These are phyloP conservation scores for Charina bottae DNA, from an alignment of 2,113 vertebrate species.

Conservation along the genomic window DNA sequence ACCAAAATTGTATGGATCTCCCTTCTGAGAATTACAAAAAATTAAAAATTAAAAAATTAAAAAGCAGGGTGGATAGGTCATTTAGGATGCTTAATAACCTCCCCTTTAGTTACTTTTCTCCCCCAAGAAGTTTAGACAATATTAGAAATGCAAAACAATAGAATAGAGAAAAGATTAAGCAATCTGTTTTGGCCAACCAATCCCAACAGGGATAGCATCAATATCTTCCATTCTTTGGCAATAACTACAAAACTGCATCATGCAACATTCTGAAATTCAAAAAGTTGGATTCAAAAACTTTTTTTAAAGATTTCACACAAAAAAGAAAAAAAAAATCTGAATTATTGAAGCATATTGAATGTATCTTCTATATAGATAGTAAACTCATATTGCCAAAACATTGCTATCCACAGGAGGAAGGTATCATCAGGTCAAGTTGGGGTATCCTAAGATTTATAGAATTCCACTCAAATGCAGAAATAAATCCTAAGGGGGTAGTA, in stretches of 20 bases:
- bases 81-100: background rate
- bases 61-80: background rate
- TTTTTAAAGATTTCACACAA: background rate
- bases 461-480: background rate
- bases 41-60: background rate
- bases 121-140: background rate
- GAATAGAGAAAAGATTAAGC: background rate
- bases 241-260: background rate
- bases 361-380: background rate
- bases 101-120: background rate
- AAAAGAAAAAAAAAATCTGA: background rate
- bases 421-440: background rate
- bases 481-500: background rate
- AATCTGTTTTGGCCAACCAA: background rate
- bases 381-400: background rate
- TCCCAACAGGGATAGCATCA: background rate
- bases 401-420: background rate
- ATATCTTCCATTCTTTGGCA: background rate
- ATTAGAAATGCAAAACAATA: slow-evolving; percentile 1
- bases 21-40: background rate
- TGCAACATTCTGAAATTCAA: background rate
- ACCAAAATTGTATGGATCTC: background rate
- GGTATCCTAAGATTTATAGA: background rate
- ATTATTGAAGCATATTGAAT: background rate
- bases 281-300: background rate